Base-by-base conservation (phyloP, 2,888 invertebrate species). In the Sphinx pinastri region DNA sequence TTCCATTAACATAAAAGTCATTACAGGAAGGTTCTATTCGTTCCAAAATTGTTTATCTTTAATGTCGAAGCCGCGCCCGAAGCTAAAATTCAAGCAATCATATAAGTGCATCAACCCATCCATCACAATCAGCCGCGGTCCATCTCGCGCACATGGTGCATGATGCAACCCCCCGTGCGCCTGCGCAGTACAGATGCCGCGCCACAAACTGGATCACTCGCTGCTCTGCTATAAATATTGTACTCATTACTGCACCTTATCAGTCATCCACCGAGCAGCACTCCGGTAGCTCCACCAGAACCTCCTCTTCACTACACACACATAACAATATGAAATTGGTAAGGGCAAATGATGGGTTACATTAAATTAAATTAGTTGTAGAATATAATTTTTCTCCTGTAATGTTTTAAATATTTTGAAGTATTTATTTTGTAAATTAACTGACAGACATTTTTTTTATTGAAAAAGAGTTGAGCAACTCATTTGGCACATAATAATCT, bases 141-240 rank as follows among this genome's bases (percentile, higher is more conserved):
- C 87, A 87, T 88, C 86, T 82, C 85, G 83, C 85, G 84, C 84
- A 84, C 80, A 85, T 84, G 80, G 85, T 83, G 76, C 76, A 88
- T 93, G 88, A 88, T 80, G 90, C 89, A 92, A 93, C 77, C 79
- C 76, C 75, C 76, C 83, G 82, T 88, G 89, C 88, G 88, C 87
- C 77, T 84, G 72, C 82, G 81, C 85, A 38, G 38, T 38, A 38
- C 38, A 38, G 0, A 79, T 82, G 45, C 60, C 19, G 63, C 52
- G 52, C 14, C 31, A 47, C 81, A 80, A 92, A 88, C 83, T 91
- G 88, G 89, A 91, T 90, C 89, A 86, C 88, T 87, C 78, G 16
- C 79, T 79, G 83, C 84, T 81, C 79, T 71, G 78, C 82, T 93
- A 93, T 93, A 93, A 88, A 93, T 91, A 93, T 84, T 84, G 86